Evolutionary conservation across 2,113 vertebrate species (phyloP).

Genomic region (Pogona vitticeps): DNA sequence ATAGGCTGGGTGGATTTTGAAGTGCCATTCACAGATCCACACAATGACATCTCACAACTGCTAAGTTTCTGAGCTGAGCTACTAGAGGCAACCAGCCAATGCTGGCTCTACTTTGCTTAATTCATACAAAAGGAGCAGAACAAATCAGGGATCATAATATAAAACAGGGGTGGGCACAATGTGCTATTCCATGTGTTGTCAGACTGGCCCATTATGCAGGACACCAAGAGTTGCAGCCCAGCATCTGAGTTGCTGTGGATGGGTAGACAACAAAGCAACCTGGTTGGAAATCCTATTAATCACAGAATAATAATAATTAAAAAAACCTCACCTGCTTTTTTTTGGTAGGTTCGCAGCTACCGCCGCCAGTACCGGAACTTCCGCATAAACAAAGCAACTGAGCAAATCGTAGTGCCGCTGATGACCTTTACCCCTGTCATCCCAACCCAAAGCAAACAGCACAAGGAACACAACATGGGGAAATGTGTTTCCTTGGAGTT

Average conservation of each 20-base stretch:
- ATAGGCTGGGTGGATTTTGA: background rate
- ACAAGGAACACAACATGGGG: background rate
- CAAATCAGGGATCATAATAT: no score
- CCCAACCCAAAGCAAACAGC: conserved; percentile 59
- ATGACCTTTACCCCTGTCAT: conserved; percentile 58
- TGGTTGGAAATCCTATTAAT: background rate
- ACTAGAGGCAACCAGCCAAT: background rate
- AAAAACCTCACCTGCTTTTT: background rate
- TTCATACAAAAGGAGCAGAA: background rate
- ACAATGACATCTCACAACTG: background rate
- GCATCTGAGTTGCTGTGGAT: no score
- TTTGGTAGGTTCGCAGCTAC: background rate
- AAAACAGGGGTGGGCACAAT: no score
- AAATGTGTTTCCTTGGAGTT: background rate
- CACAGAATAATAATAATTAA: background rate
- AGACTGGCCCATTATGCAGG: no score
- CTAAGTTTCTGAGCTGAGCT: background rate
- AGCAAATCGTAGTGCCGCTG: conserved; percentile 11
- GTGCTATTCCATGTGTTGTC: no score
- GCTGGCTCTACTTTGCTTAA: background rate
- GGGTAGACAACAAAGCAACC: background rate
- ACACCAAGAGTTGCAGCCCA: no score
- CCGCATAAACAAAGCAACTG: background rate
- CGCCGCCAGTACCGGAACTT: background rate
- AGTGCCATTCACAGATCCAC: background rate